These are phyloP conservation scores for Loxodonta africana DNA, from an alignment of 2,113 vertebrate genomes.

Conservation along the genomic window DNA sequence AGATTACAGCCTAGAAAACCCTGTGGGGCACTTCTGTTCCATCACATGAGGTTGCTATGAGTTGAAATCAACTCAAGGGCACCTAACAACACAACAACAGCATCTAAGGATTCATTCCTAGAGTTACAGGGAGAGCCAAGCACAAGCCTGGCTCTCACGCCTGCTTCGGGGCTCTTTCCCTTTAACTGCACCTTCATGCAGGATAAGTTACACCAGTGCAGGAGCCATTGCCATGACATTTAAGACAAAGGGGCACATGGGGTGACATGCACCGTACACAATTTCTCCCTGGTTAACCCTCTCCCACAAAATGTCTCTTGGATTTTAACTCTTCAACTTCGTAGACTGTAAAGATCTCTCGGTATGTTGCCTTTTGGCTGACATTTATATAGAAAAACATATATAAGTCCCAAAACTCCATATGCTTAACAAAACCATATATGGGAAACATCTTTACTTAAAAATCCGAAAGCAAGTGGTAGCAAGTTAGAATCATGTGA, in stretches of 20 bases:
- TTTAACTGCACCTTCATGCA: fast-evolving
- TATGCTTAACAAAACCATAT: background rate
- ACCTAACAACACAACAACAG: background rate
- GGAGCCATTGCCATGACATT: fast-evolving
- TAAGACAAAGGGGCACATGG: background rate
- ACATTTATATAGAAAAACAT: background rate
- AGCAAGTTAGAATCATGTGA: background rate
- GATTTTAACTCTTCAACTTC: background rate
- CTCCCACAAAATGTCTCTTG: background rate
- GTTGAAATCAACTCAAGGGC: background rate
- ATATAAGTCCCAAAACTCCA: background rate
- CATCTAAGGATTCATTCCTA: background rate
- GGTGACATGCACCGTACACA: fast-evolving
- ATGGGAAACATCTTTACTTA: background rate
- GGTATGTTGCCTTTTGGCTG: background rate
- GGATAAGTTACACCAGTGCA: background rate
- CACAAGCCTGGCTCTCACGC: background rate
- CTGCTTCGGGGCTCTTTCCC: fast-evolving
- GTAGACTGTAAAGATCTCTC: background rate
- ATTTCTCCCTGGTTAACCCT: background rate
- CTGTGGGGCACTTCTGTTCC: background rate
- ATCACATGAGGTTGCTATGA: background rate
- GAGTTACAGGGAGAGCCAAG: fast-evolving
- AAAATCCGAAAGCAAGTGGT: background rate
- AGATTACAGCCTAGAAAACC: background rate